Conservation (phyloP, 2,797 vertebrate genomes). For the Rhinatrema bivittatum region DNA sequence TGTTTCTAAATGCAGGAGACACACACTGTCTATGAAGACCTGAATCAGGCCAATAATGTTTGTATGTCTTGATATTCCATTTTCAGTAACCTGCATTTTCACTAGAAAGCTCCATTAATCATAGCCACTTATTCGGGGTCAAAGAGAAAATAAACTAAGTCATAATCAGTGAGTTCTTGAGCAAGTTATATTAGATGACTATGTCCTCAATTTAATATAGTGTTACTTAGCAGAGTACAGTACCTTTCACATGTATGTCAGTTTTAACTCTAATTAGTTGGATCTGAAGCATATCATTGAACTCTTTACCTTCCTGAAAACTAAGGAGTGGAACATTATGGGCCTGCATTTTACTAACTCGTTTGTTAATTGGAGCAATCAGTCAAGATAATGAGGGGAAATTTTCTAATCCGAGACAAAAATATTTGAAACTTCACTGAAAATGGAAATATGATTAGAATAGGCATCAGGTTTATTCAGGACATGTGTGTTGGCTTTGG, state of each 20-base stretch:
- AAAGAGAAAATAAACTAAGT: conserved; percentile 4
- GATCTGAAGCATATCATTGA: conserved; percentile 30
- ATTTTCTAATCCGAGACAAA: conserved; percentile 23
- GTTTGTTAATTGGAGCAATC: conserved; percentile 45
- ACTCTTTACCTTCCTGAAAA: conserved; percentile 37
- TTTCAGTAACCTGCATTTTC: conserved; percentile 6
- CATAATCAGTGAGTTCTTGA: conserved; percentile 2
- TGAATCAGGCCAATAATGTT: not conserved
- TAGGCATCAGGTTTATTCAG: not conserved
- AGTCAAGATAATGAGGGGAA: conserved; percentile 38
- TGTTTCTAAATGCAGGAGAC: too few relatives aligned
- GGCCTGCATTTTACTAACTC: conserved; percentile 6
- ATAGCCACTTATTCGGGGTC: conserved; percentile 1
- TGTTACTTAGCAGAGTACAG: not conserved
- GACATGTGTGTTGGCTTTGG: conserved; percentile 1
- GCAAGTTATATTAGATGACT: not conserved
- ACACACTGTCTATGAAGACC: not conserved
- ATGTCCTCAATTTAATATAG: not conserved
- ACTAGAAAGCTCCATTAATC: conserved; percentile 10
- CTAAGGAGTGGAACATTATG: conserved; percentile 16
- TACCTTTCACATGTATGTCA: conserved; percentile 22
- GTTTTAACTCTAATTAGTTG: conserved; percentile 48
- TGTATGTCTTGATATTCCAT: not conserved
- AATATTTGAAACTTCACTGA: conserved; percentile 16
- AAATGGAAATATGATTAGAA: conserved; percentile 20